Conservation (phyloP, 2,888 invertebrate species). For the Stegophylla sp. region DNA sequence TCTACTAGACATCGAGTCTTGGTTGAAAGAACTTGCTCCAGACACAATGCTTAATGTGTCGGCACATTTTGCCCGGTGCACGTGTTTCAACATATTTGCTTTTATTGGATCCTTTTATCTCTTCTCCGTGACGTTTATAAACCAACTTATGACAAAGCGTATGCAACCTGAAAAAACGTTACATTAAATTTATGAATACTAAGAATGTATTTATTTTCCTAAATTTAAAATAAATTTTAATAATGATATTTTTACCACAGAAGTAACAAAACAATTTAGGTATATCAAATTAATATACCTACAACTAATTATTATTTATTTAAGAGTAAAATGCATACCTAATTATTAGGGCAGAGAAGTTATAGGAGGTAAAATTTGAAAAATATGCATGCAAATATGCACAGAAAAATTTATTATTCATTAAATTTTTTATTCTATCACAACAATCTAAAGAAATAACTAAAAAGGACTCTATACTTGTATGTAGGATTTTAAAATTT, state of each 20-base stretch:
- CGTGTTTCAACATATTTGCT: slow-evolving; percentile 47
- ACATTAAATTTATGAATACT: background rate
- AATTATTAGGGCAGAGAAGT: no score
- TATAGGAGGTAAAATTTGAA: no score
- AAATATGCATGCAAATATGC: no score
- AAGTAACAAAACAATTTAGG: no score
- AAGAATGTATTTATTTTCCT: background rate
- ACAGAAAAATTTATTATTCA: no score
- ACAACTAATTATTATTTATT: no score
- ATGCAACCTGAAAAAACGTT: slow-evolving; percentile 20
- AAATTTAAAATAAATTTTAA: background rate
- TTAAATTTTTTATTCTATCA: no score
- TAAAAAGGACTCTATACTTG: no score
- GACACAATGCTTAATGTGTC: slow-evolving; percentile 51
- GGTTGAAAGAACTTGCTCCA: slow-evolving; percentile 29
- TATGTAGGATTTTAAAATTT: no score
- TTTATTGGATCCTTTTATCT: slow-evolving; percentile 31
- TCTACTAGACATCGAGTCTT: slow-evolving; percentile 50
- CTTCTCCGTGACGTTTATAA: background rate
- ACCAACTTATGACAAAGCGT: background rate
- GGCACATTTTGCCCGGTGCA: slow-evolving; percentile 47
- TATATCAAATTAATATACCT: no score
- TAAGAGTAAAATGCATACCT: no score
- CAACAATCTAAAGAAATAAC: no score
- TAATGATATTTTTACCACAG: background rate